These are phyloP conservation scores for Ceratitis capitata DNA, from an alignment of 1,140 invertebrate species.

Conservation along the genomic window DNA sequence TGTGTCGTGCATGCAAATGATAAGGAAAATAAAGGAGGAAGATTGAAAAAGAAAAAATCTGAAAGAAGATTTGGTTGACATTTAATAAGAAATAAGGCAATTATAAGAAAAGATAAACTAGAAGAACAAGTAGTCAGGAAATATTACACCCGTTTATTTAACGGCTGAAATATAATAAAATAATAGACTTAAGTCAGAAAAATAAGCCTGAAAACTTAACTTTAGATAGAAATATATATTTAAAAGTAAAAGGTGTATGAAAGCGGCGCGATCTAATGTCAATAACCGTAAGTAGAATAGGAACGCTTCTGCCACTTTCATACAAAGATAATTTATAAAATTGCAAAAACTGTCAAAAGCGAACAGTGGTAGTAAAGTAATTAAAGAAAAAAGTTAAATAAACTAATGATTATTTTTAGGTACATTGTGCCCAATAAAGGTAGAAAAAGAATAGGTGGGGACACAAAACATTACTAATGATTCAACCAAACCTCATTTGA, in stretches of 20 bases:
- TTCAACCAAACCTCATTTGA: neutral
- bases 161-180: slow-evolving; percentile 15
- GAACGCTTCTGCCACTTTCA: neutral
- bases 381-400: neutral
- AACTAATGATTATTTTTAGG: slow-evolving; percentile 9
- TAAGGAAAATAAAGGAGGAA: no score
- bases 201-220: neutral
- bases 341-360: neutral
- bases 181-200: neutral
- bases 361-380: slow-evolving; percentile 4
- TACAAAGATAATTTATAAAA: slow-evolving; percentile 30
- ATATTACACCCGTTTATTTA: slow-evolving; percentile 32
- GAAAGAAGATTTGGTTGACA: neutral
- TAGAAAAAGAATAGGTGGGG: neutral
- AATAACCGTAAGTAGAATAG: slow-evolving; percentile 25
- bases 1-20: no score
- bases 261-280: slow-evolving; percentile 24
- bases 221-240: slow-evolving; percentile 13
- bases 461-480: neutral
- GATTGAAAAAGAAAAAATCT: neutral
- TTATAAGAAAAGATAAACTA: slow-evolving; percentile 6
- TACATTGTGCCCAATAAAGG: neutral
- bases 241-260: neutral
- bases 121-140: neutral
- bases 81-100: neutral